Conservation (phyloP, 2,113 vertebrate genomes). For the Oncorhynchus nerka region DNA sequence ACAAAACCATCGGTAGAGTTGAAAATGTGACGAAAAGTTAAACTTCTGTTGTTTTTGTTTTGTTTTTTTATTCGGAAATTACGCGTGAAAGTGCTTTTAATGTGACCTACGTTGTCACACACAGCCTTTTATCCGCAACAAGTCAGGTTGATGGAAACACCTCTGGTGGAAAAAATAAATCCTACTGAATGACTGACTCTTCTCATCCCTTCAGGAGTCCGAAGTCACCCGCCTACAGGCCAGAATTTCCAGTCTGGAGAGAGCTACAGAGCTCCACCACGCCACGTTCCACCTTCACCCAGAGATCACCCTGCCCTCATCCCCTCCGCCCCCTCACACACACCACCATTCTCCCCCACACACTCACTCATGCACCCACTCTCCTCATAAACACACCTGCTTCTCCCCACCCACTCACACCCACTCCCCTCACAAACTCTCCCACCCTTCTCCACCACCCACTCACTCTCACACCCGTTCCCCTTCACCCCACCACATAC, state of each 20-base stretch:
- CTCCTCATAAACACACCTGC: not conserved
- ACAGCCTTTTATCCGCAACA: too few relatives aligned
- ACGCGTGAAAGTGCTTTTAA: too few relatives aligned
- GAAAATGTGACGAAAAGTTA: too few relatives aligned
- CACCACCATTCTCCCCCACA: constrained; percentile 27
- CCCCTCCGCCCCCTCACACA: constrained; percentile 15
- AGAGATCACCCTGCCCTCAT: constrained; percentile 13
- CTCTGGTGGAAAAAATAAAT: too few relatives aligned
- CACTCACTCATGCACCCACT: not conserved
- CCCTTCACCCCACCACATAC: not conserved
- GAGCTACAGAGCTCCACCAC: constrained; percentile 61
- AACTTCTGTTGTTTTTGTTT: too few relatives aligned
- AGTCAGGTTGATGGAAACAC: too few relatives aligned
- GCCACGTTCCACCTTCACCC: constrained; percentile 19
- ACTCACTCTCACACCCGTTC: not conserved
- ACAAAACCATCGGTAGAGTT: too few relatives aligned
- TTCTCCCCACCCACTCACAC: constrained; percentile 15
- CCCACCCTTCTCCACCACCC: not conserved
- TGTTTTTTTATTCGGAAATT: too few relatives aligned
- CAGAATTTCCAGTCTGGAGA: constrained; percentile 78
- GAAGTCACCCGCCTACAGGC: constrained; percentile 82
- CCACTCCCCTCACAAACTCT: not conserved
- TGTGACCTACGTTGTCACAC: too few relatives aligned
- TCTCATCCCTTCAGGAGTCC: constrained; percentile 74
- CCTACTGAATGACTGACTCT: not conserved